These are phyloP conservation scores for Gambusia affinis DNA, from an alignment of 2,113 vertebrate species.

Conservation along the genomic window DNA sequence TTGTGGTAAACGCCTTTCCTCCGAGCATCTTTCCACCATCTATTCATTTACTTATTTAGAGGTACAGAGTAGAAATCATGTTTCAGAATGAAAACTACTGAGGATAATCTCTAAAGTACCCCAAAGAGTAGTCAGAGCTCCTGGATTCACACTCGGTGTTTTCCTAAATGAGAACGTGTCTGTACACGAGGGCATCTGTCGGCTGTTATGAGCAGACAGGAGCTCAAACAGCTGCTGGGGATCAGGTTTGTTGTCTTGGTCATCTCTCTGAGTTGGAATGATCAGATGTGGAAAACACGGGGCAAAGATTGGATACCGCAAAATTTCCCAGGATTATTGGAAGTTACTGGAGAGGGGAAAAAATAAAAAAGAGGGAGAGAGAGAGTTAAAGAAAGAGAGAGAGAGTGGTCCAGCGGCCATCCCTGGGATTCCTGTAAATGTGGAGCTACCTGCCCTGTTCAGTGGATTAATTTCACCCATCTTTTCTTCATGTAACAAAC, in stretches of 20 bases:
- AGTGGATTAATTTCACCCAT: constrained; percentile 77
- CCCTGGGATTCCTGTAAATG: constrained; percentile 77
- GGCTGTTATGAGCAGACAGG: constrained; percentile 34
- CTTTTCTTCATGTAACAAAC: constrained; percentile 65
- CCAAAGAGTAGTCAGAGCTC: constrained; percentile 39
- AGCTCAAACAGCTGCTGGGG: constrained; percentile 52
- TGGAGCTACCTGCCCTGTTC: constrained; percentile 79
- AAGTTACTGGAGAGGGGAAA: constrained; percentile 65
- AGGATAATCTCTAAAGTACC: constrained; percentile 50
- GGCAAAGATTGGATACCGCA: constrained; percentile 79
- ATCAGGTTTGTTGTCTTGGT: constrained; percentile 64
- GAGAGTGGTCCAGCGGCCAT: constrained; percentile 73
- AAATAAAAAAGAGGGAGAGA: constrained; percentile 23
- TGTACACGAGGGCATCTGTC: constrained; percentile 31
- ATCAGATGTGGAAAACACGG: constrained; percentile 74
- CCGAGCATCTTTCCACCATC: constrained; percentile 79
- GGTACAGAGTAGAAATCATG: constrained; percentile 60
- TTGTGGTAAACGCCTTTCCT: constrained; percentile 73
- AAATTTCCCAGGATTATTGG: constrained; percentile 80
- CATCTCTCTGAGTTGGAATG: constrained; percentile 74
- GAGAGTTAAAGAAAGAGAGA: constrained; percentile 55
- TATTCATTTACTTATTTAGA: constrained; percentile 73
- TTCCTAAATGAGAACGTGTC: constrained; percentile 46
- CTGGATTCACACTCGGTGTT: constrained; percentile 47
- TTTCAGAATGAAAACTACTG: constrained; percentile 50